These are phyloP conservation scores for rat (Rattus norvegicus) DNA, from an alignment of 2,113 vertebrate species.

Conservation along the genomic window DNA sequence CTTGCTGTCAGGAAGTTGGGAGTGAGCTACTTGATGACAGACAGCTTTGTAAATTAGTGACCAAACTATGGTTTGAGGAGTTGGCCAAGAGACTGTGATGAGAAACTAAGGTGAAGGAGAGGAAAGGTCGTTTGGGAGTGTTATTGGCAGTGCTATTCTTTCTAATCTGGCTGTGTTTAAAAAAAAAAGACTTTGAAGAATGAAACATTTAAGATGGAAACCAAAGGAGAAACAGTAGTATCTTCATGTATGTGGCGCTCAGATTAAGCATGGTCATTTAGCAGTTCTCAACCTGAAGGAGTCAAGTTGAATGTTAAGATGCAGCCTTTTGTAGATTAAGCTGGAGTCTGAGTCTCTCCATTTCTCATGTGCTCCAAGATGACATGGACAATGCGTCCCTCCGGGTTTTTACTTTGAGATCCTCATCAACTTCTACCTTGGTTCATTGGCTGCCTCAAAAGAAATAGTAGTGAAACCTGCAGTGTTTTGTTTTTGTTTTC, in stretches of 20 bases:
- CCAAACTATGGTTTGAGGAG: background rate
- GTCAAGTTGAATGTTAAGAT: background rate
- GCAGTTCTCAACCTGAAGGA: background rate
- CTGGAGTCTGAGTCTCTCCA: background rate
- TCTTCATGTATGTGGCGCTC: background rate
- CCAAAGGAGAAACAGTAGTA: background rate
- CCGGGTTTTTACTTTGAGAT: background rate
- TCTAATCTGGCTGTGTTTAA: background rate
- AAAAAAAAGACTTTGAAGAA: background rate
- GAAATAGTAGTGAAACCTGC: background rate
- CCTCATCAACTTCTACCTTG: background rate
- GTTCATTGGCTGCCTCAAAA: background rate
- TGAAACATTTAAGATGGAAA: background rate
- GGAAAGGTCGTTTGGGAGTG: background rate
- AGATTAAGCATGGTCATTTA: background rate
- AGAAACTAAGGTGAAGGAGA: background rate
- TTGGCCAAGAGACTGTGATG: background rate
- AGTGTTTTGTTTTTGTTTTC: too few species aligned
- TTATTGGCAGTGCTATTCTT: background rate
- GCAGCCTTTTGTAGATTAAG: background rate
- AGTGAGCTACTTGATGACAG: background rate
- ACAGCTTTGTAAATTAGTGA: background rate
- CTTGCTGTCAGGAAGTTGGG: background rate
- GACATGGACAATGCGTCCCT: background rate
- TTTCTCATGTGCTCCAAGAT: background rate